Conservation (phyloP, 2,888 invertebrate species). For the Harpalus rubripes region DNA sequence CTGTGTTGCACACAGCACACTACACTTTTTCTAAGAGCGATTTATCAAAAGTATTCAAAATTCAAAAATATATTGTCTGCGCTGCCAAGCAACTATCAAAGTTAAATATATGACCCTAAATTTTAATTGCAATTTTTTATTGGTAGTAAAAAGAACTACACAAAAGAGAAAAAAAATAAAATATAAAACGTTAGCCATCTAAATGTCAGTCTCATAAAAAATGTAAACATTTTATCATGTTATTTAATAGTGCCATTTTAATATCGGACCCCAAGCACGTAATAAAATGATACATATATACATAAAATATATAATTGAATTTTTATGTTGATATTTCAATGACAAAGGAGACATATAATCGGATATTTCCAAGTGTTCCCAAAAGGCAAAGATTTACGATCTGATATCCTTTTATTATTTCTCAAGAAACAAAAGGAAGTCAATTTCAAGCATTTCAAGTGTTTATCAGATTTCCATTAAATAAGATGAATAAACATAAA, state of each 20-base stretch:
- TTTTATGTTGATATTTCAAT: constrained; percentile 21
- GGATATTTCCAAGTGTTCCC: constrained; percentile 28
- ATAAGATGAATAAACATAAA: neutral
- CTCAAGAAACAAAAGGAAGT: constrained; percentile 15
- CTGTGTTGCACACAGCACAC: too few relatives aligned
- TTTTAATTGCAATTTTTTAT: too few relatives aligned
- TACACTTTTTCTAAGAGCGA: too few relatives aligned
- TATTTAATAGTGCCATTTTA: constrained; percentile 15
- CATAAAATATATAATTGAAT: constrained; percentile 34
- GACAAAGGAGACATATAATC: constrained; percentile 1
- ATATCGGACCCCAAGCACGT: neutral
- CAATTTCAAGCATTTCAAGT: constrained; percentile 8
- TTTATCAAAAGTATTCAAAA: too few relatives aligned
- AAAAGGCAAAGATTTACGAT: constrained; percentile 33
- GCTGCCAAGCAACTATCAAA: too few relatives aligned
- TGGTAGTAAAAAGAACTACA: too few relatives aligned
- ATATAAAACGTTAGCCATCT: neutral
- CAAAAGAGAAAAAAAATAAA: too few relatives aligned
- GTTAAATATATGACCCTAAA: too few relatives aligned
- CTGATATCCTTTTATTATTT: constrained; percentile 39
- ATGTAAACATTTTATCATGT: neutral
- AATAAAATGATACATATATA: constrained; percentile 18
- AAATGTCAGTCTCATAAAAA: neutral
- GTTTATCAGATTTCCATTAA: constrained; percentile 14
- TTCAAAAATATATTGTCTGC: too few relatives aligned